These are phyloP conservation scores for Bombus confusus DNA, from an alignment of 1,140 invertebrate species.

Conservation along the genomic window DNA sequence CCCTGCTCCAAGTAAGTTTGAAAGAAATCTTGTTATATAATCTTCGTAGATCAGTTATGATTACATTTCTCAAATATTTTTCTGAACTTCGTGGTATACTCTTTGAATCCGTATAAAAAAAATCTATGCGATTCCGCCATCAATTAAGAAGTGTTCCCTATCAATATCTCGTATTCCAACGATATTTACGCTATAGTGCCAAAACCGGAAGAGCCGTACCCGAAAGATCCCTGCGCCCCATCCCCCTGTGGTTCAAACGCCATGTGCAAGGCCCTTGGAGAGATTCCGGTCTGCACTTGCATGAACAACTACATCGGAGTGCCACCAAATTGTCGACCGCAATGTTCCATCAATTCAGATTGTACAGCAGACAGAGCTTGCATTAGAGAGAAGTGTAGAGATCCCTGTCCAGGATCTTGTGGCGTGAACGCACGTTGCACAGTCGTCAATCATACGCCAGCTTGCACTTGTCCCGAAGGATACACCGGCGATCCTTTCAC, in stretches of 20 bases:
- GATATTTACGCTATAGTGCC: conserved; percentile 21
- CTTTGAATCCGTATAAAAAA: not conserved
- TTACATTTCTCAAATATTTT: not conserved
- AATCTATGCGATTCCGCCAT: not conserved
- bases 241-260: conserved; percentile 84
- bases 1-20: conserved; percentile 78
- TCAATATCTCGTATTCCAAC: not conserved
- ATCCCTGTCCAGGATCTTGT: conserved; percentile 84
- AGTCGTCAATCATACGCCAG: conserved; percentile 83
- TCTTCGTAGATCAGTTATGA: not conserved
- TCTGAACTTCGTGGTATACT: not conserved
- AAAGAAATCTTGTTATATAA: not conserved
- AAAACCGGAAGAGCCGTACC: conserved; percentile 62
- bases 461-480: conserved; percentile 84
- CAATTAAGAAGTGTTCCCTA: not conserved
- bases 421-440: conserved; percentile 83
- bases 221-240: conserved; percentile 80
- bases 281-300: conserved; percentile 83
- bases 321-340: conserved; percentile 84
- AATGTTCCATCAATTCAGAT: conserved; percentile 83
- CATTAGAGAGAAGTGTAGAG: conserved; percentile 81
- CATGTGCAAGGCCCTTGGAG: conserved; percentile 80
- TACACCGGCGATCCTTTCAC: conserved; percentile 82
- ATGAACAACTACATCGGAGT: conserved; percentile 83
- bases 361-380: conserved; percentile 83